A percentile compares a stretch with the other conserved stretches of the same genome.
Evolutionary conservation across 2,888 invertebrate genomes (phyloP).

Genomic region (Heteropelma amictum): DNA sequence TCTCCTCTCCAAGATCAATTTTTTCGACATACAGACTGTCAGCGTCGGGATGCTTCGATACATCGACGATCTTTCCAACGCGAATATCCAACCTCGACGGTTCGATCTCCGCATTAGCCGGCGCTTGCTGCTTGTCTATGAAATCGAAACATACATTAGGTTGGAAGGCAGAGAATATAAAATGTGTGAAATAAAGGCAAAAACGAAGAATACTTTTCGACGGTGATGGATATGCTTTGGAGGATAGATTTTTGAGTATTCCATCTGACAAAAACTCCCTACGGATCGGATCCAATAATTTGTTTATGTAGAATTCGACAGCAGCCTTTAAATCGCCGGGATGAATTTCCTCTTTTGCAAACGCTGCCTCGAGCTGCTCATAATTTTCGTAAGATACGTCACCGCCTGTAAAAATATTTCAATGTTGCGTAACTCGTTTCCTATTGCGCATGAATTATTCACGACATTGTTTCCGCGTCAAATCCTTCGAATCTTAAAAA

Average conservation of each 20-base stretch:
- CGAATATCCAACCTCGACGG: conserved; percentile 91
- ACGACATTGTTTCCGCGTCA: too few relatives aligned
- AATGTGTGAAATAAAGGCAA: neutral
- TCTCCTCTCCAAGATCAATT: conserved; percentile 90
- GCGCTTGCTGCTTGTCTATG: conserved; percentile 48
- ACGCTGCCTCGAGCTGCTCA: conserved; percentile 89
- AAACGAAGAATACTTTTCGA: conserved; percentile 77
- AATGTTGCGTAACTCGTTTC: neutral
- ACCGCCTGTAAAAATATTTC: conserved; percentile 81
- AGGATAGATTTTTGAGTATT: conserved; percentile 87
- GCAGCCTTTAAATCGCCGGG: conserved; percentile 95
- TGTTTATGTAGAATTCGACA: conserved; percentile 91
- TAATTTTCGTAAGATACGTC: conserved; percentile 85
- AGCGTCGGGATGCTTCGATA: conserved; percentile 93
- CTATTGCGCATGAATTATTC: too few relatives aligned
- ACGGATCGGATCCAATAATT: conserved; percentile 92
- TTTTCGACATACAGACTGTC: conserved; percentile 95
- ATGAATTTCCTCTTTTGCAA: conserved; percentile 90
- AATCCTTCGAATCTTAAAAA: too few relatives aligned
- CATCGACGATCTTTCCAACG: conserved; percentile 91
- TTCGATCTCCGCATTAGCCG: conserved; percentile 80
- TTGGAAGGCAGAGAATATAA: neutral
- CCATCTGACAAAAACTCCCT: conserved; percentile 87
- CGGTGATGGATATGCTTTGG: conserved; percentile 91
- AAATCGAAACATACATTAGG: too few relatives aligned